Conservation (phyloP, 2,888 invertebrate species). For the Ceramica pisi region DNA sequence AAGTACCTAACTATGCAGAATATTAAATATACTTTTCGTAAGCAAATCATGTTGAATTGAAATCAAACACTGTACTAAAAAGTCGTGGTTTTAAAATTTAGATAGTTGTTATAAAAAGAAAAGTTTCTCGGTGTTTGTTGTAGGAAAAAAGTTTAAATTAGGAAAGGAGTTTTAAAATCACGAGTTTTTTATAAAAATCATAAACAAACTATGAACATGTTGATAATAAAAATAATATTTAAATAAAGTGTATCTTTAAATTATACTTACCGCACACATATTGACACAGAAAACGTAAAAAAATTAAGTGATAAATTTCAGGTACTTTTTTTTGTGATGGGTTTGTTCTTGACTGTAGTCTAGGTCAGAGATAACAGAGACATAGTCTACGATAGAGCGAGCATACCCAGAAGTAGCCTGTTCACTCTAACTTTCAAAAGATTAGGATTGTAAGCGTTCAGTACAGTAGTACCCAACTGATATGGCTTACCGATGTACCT, state of each 20-base stretch:
- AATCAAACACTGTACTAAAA: conserved; percentile 29
- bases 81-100: conserved; percentile 51
- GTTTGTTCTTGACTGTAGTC: no score
- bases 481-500: no score
- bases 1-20: conserved; percentile 40
- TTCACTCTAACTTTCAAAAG: no score
- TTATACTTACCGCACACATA: conserved; percentile 19
- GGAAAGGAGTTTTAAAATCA: conserved; percentile 44
- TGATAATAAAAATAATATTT: conserved; percentile 51
- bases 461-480: no score
- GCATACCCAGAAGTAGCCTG: no score
- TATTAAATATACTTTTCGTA: conserved; percentile 25
- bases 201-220: conserved; percentile 57
- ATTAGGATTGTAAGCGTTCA: no score
- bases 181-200: conserved; percentile 41
- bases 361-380: no score
- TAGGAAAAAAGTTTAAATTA: conserved; percentile 32
- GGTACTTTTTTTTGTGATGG: no score
- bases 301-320: no score
- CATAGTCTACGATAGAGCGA: no score
- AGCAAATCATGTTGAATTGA: conserved; percentile 34
- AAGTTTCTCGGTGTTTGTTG: conserved; percentile 40
- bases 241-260: conserved; percentile 50
- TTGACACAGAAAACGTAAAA: conserved; percentile 44
- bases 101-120: conserved; percentile 14